Base-by-base conservation (phyloP, 2,888 invertebrate genomes). In the Synergus itoensis region DNA sequence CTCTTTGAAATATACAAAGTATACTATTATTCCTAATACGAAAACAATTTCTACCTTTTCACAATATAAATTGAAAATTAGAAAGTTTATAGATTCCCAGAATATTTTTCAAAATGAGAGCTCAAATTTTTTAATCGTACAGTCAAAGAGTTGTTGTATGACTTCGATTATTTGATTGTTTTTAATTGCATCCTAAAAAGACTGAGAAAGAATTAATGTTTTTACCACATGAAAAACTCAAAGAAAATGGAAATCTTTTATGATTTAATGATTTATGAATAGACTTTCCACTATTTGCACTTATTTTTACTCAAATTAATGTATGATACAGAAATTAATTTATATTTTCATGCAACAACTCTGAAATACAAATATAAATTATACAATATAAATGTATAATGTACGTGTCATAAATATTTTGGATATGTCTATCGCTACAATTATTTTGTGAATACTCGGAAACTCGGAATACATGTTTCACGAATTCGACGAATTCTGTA, bases 381-480 rank as follows among this genome's bases (percentile, higher is more conserved):
- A 60, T 21, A 41, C 41, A 65, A 3, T n/a, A n/a, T 53, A 53
- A n/a, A 41, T 48, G 18, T 18, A 65, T 28, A 28, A 28, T 28
- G 28, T 28, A 41, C 11, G 64, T 8, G 16, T 60, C 9, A 21
- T 43, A 12, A 60, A 18, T 48, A 18, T 62, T 40, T 40, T 40
- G 1, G 12, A 36, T 53, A 21, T 28, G n/a, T 40, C 1, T 45
- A 73, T 73, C n/a, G 36, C 36, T 48, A 36, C 36, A 36, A 28
- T 73, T 28, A 73, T 53, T 73, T 40, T 45, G 43, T 14, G 14
- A 73, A 73, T 73, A 45, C 21, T 73, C 48, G 48, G 73, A 73
- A 48, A 45, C 21, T 73, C 48, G 48, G 73, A 73, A 48, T 45
- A 14, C 28, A 28, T 65, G 16, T 40, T 11, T 65, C 11, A 12